Base-by-base conservation (phyloP, 2,113 vertebrate species). In the Malaclemys terrapin region DNA sequence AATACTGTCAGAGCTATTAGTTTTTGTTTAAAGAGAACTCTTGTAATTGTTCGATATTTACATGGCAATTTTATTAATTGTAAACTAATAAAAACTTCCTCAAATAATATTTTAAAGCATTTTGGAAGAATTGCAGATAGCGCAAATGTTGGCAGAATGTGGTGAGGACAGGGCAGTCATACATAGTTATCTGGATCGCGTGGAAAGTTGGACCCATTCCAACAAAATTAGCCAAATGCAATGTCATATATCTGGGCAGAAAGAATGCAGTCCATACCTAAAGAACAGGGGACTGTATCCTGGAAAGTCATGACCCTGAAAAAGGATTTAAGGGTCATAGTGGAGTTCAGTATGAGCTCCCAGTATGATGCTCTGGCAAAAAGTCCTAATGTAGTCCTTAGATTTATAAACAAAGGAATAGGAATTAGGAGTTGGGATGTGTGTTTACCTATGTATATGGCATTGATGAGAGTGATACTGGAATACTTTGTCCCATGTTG, bases 231-330 rank as follows among this genome's bases (percentile, higher is more conserved):
- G 42, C 75, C 31, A 45, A 45, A 42, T 94, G 27, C 53, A 29
- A 11, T 80, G 45, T 54, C 31, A 5, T 20, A 4, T 65, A 76
- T 25, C 22, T 27, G 76, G 52, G 50, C 24, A 81, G 53, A 90
- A 54, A 65, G 86, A 89, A 25, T 24, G n/a, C 24, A 93, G 49
- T 20, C n/a, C 1, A 0, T 69, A 85, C 49, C 57, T 72, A 59
- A 42, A 1, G 14, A 3, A 12, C 2, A 17, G 52, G 49, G 35
- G 89, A 1, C 87, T 86, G 0, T 76, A 3, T 80, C 12, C 62
- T 84, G 59, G 8, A 81, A 80, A 65, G 38, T 20, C n/a, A 11
- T 79, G 80, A 16, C 65, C n/a, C 62, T 47, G 84, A 85, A 88
- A 57, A 45, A 88, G 29, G 57, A 12, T 78, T 86, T 76, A 59